Percentiles rank a stretch among this genome's conserved stretches.
These are phyloP conservation scores for Scaptomyza polygonia DNA, from an alignment of 2,888 invertebrate genomes.

Conservation along the genomic window DNA sequence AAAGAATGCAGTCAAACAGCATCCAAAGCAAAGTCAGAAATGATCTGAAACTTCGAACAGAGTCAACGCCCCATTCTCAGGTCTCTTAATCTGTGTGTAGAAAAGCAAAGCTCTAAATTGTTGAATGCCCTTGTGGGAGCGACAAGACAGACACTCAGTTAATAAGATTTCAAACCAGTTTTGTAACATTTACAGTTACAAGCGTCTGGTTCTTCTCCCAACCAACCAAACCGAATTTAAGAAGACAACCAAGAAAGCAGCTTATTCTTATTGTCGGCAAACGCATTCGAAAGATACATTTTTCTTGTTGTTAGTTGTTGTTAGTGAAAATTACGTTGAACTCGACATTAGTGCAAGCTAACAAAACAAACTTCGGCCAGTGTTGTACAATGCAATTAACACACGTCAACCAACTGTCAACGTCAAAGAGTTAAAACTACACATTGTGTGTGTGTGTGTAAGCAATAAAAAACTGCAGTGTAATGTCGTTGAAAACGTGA, in stretches of 20 bases:
- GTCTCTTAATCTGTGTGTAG: constrained; percentile 18
- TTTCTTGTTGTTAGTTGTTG: background rate
- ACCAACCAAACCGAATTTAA: constrained; percentile 1
- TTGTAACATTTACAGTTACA: constrained; percentile 50
- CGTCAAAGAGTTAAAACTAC: constrained; percentile 16
- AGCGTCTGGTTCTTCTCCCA: constrained; percentile 6
- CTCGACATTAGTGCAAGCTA: constrained; percentile 2
- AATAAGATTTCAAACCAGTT: constrained; percentile 57
- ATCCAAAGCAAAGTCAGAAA: constrained; percentile 26
- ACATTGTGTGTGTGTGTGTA: background rate
- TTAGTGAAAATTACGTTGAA: constrained; percentile 30
- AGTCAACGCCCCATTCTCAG: constrained; percentile 47
- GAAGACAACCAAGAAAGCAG: constrained; percentile 27
- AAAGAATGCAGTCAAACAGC: constrained; percentile 71
- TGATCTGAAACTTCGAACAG: constrained; percentile 6
- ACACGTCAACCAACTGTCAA: constrained; percentile 27
- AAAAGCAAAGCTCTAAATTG: constrained; percentile 42
- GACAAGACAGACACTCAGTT: constrained; percentile 24
- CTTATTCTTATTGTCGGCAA: constrained; percentile 19
- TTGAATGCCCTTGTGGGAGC: constrained; percentile 59
- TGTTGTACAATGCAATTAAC: constrained; percentile 44
- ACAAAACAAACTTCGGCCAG: background rate
- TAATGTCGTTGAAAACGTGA: constrained; percentile 25
- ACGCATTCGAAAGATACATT: constrained; percentile 39
- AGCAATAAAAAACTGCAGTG: constrained; percentile 21